phyloP scores from a whole-genome alignment of 2,113 vertebrate species.

The Argyrosomus japonicus region DNA sequence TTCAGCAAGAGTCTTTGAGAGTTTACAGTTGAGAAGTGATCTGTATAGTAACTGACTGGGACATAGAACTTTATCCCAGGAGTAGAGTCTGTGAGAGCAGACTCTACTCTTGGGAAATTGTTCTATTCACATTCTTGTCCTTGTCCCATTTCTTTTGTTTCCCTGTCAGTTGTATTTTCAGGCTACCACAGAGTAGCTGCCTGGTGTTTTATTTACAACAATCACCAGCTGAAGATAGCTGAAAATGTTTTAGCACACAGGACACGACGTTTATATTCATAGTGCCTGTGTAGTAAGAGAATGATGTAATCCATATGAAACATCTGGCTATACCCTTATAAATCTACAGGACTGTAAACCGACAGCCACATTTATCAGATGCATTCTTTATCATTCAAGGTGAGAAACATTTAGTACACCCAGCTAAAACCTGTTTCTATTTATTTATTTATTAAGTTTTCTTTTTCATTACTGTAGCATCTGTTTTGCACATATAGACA shows the following conservation, averaged over 20 bases:
- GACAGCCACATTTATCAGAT: neutral
- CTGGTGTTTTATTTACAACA: conserved; percentile 9
- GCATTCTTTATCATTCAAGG: neutral
- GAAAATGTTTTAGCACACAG: neutral
- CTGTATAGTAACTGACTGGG: neutral
- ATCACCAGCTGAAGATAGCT: neutral
- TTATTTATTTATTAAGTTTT: too few relatives aligned
- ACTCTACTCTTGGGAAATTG: neutral
- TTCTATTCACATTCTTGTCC: conserved; percentile 16
- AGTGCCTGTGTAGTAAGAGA: neutral
- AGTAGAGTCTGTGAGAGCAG: neutral
- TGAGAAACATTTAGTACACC: neutral
- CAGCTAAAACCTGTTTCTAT: neutral
- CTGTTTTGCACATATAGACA: too few relatives aligned
- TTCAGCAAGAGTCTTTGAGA: neutral
- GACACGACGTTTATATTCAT: neutral
- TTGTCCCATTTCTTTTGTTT: neutral
- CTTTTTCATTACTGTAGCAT: too few relatives aligned
- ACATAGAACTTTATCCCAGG: neutral
- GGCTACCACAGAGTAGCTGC: neutral
- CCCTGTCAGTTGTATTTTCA: conserved; percentile 8
- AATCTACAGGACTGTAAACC: neutral
- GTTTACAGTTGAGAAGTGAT: neutral
- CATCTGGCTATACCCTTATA: neutral
- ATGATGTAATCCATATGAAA: neutral